These are phyloP conservation scores for Propsilocerus akamusi DNA, from an alignment of 1,140 invertebrate species.

Conservation along the genomic window DNA sequence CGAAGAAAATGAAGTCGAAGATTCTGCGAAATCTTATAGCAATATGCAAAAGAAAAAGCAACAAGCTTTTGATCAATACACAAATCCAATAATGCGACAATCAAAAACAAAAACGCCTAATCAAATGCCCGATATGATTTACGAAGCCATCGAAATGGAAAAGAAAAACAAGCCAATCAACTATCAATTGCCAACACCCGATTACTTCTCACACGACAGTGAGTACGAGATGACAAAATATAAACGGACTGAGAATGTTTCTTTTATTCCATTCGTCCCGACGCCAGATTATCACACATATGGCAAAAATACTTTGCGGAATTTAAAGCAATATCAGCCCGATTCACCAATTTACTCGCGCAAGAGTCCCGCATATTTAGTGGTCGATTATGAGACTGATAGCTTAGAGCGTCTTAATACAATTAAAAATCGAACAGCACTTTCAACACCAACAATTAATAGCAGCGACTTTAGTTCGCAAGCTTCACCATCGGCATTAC, in stretches of 20 bases:
- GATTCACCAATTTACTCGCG: slow-evolving; percentile 21
- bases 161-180: slow-evolving; percentile 15
- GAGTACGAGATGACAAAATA: background rate
- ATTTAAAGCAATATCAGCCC: slow-evolving; percentile 20
- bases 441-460: slow-evolving; percentile 40
- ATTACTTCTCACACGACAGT: slow-evolving; percentile 15
- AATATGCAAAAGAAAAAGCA: slow-evolving; percentile 12
- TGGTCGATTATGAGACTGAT: slow-evolving; percentile 53
- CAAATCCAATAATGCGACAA: slow-evolving; percentile 15
- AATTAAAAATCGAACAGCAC: slow-evolving; percentile 26
- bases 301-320: slow-evolving; percentile 13
- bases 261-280: slow-evolving; percentile 15
- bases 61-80: slow-evolving; percentile 19
- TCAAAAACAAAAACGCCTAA: slow-evolving; percentile 25
- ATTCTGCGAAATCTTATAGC: slow-evolving; percentile 13
- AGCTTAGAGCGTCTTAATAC: slow-evolving; percentile 47
- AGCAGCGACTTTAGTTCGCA: slow-evolving; percentile 40
- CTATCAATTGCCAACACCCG: slow-evolving; percentile 15
- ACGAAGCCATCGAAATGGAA: slow-evolving; percentile 35
- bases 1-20: slow-evolving; percentile 13
- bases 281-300: slow-evolving; percentile 23
- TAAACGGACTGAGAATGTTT: slow-evolving; percentile 10
- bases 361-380: slow-evolving; percentile 22
- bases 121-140: slow-evolving; percentile 35
- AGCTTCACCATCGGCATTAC: slow-evolving; percentile 43